Base-by-base conservation (phyloP, 2,113 vertebrate species). In the Ginglymostoma cirratum region DNA sequence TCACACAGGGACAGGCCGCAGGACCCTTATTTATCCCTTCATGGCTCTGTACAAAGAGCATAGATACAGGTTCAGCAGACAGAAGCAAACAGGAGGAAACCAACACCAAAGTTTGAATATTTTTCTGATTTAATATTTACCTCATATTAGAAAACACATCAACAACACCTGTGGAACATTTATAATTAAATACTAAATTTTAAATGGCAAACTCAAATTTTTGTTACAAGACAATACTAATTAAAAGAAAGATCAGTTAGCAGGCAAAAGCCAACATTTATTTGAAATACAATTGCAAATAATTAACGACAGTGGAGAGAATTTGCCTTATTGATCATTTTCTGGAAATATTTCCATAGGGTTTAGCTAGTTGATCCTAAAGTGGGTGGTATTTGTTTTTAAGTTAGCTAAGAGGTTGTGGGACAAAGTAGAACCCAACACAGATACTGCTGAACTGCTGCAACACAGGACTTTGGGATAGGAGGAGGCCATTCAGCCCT, bases 1-100 rank as follows among this genome's bases (percentile, higher is more conserved):
- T 98, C 94, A 99, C 98, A n/a, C 99, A 99, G 0, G 99, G 99
- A 97, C 99, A 99, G 0, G 98, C 98, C 38, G 97, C 97, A 2
- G 98, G 97, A 23, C 99, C 98, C 98, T 97, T 97, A 96, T 95
- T 98, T 76, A 97, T 96, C 69, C 97, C 98, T 95, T 99, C 98
- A 0, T 98, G 98, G 67, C 97, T 98, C 98, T 98, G 97, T 48
- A 87, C 93, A 67, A 95, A 96, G 27, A 96, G n/a, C 92, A 95
- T 19, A 96, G 48, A 27, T 61, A 94, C 23, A 94, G 52, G 93
- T 52, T 93, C 61, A 93, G 2, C 2, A 23, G 17, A 5, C 34
- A 66, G 30, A 92, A 92, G 48, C 86, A 89, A 38, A 92, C 52
- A 65, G 1, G 14, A 19, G 89, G 19, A 38, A 93, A 93, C 34